Base-by-base conservation (phyloP, 2,113 vertebrate species). In the Podocnemis expansa region DNA sequence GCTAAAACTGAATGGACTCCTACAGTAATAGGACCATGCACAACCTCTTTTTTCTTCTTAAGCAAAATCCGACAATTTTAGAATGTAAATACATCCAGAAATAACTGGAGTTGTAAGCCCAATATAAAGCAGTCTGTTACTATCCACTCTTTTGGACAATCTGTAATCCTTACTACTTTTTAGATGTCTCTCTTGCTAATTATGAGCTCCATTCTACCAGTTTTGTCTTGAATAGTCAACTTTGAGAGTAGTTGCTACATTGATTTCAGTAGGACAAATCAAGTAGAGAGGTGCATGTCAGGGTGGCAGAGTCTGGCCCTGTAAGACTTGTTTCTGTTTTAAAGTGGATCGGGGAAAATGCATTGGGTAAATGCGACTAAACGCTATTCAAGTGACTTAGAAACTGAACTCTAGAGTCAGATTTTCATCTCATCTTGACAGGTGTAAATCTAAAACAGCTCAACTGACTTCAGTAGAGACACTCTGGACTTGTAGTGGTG, bases 391-490 rank as follows among this genome's bases (percentile, higher is more conserved):
- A 63, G 76, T 80, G 92, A 85, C 31, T 49, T 22, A 67, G 94
- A 78, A 82, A 54, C 29, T 43, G 1, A 88, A 91, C 55, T 34
- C 21, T 63, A 88, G 49, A 82, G 56, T 94, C 88, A 52, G 80
- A 78, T 94, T 96, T 97, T 91, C 49, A 63, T 90, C 22, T 80
- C 81, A n/a, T 43, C 80, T 92, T 58, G 88, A 45, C 88, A 85
- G 78, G 49, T 93, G 55, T 94, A 91, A 96, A 89, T 93, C 17
- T 55, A 87, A 84, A 79, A 29, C 76, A 91, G 92, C 95, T 96
- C 76, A 51, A 86, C 85, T 76, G 93, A 93, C 89, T 88, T 96
- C 17, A 41, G 45, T 89, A 88, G 76, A 90, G 49, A 85, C 89
- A 80, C 63, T 63, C 34, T 51, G 55, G 90, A 43, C 83, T 94